A percentile compares a stretch with the other conserved stretches of the same genome.
Evolutionary conservation across 2,797 vertebrate genomes (phyloP).

Genomic region (Diglossa cyanea): DNA sequence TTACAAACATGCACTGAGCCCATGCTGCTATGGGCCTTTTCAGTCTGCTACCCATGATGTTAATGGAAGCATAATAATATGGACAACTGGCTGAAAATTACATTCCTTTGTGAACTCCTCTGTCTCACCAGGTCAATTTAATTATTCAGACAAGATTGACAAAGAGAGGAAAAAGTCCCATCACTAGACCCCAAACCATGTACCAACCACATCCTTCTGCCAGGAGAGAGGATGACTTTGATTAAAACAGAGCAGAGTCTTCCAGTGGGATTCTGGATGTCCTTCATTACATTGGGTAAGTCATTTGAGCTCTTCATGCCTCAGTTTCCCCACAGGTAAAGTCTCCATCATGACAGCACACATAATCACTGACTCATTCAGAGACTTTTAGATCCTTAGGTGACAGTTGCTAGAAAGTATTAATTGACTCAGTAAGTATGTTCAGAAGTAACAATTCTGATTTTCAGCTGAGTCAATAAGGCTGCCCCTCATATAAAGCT

Average conservation of each 20-base stretch:
- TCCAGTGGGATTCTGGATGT: not conserved
- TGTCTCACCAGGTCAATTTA: slow-evolving; percentile 42
- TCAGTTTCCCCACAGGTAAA: not conserved
- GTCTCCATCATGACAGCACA: not conserved
- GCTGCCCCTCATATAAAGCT: not conserved
- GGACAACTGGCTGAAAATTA: not conserved
- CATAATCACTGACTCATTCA: not conserved
- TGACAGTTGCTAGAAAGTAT: not conserved
- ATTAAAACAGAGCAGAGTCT: not conserved
- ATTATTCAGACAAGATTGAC: slow-evolving; percentile 39
- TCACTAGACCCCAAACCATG: not conserved
- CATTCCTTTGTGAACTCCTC: not conserved
- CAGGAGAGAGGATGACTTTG: not conserved
- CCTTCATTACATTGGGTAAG: not conserved
- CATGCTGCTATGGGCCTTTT: slow-evolving; percentile 14
- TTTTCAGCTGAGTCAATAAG: not conserved
- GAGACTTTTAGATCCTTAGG: not conserved
- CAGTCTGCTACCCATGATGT: not conserved
- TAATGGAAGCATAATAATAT: not conserved
- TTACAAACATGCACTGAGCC: not conserved
- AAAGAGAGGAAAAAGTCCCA: not conserved
- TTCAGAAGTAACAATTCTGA: not conserved
- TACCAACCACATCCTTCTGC: not conserved
- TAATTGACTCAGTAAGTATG: not conserved
- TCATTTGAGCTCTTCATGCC: not conserved